Conservation (phyloP, 2,797 vertebrate species). For the Eulemur albifrons region DNA sequence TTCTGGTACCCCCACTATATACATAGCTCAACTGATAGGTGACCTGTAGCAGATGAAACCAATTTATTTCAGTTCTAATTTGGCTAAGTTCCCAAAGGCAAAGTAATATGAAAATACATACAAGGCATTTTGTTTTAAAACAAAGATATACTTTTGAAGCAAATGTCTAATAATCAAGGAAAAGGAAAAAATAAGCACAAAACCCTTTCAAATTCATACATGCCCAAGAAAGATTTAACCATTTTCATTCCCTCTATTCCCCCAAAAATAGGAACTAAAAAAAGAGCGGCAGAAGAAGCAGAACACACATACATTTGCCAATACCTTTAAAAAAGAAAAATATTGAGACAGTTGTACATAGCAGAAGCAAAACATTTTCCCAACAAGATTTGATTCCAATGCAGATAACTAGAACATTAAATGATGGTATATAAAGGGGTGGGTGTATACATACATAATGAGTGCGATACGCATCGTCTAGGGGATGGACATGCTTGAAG, state of each 20-base stretch:
- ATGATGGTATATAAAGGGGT: not conserved
- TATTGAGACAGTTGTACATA: not conserved
- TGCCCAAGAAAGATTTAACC: not conserved
- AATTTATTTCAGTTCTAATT: not conserved
- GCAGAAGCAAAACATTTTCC: constrained; percentile 10
- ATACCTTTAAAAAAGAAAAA: not conserved
- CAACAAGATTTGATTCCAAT: not conserved
- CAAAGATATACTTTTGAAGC: constrained; percentile 16
- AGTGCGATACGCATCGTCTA: too few relatives aligned
- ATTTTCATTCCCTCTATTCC: not conserved
- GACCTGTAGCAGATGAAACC: constrained; percentile 12
- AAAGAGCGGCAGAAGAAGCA: not conserved
- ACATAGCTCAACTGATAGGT: not conserved
- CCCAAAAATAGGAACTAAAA: not conserved
- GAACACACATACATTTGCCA: not conserved
- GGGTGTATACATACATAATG: too few relatives aligned
- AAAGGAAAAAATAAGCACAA: not conserved
- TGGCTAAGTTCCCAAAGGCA: not conserved
- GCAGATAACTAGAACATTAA: constrained; percentile 17
- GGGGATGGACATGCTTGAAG: too few relatives aligned
- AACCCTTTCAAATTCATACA: constrained; percentile 7
- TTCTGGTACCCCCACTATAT: not conserved
- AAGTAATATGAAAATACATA: constrained; percentile 31
- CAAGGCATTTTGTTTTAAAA: constrained; percentile 12
- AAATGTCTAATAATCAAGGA: constrained; percentile 5